These are phyloP conservation scores for Arctopsyche grandis DNA, from an alignment of 1,140 invertebrate species.

Conservation along the genomic window DNA sequence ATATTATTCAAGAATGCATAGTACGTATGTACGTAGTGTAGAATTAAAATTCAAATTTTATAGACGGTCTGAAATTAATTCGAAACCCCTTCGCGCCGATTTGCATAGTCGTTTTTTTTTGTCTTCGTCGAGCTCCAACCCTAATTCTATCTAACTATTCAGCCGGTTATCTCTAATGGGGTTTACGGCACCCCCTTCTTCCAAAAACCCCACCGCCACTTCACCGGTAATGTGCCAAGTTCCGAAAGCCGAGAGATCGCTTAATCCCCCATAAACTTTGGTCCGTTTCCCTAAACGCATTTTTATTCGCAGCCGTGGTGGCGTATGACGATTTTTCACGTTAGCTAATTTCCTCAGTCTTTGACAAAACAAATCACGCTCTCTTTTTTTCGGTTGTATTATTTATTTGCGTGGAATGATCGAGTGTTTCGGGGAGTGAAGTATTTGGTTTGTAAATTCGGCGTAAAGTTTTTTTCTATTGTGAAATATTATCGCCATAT, in stretches of 20 bases:
- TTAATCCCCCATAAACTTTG: constrained; percentile 34
- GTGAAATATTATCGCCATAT: not conserved
- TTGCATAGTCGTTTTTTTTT: constrained; percentile 16
- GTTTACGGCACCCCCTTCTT: too few relatives aligned
- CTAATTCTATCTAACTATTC: constrained; percentile 29
- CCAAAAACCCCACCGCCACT: not conserved
- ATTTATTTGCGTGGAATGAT: not conserved
- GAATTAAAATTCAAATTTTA: constrained; percentile 25
- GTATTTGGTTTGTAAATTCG: constrained; percentile 19
- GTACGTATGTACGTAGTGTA: not conserved
- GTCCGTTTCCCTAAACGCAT: constrained; percentile 1
- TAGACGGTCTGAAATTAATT: constrained; percentile 14
- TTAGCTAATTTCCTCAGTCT: constrained; percentile 3
- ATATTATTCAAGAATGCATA: too few relatives aligned
- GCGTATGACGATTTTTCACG: constrained; percentile 1
- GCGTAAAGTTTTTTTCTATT: constrained; percentile 3
- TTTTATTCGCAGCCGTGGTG: constrained; percentile 9
- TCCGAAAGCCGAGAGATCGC: constrained; percentile 9
- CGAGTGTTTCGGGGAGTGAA: constrained; percentile 7
- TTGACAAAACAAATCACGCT: too few relatives aligned
- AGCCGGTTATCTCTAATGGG: constrained; percentile 23
- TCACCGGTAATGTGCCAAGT: constrained; percentile 24
- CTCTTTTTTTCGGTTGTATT: not conserved
- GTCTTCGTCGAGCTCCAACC: not conserved
- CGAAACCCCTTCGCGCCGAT: constrained; percentile 10